Evolutionary conservation across 1,140 invertebrate genomes (phyloP).

Genomic region (Harlomillsia oculata): DNA sequence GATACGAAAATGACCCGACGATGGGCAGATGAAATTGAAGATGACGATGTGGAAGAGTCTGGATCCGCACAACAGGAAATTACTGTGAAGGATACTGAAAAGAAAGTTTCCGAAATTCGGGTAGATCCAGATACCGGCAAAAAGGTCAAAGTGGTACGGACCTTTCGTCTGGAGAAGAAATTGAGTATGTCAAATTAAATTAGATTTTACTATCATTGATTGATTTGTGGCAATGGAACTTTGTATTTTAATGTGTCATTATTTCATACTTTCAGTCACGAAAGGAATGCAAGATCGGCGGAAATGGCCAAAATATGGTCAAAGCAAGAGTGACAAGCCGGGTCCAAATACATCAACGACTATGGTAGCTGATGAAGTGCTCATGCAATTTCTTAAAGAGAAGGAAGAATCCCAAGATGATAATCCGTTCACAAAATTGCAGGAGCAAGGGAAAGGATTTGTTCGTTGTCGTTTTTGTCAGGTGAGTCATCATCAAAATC

Average conservation of each 20-base stretch:
- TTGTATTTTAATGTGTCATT: background rate
- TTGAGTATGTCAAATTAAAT: slow-evolving; percentile 18
- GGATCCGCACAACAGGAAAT: slow-evolving; percentile 20
- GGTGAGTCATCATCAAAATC: too few species aligned
- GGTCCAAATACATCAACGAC: slow-evolving; percentile 95
- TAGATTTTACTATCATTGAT: background rate
- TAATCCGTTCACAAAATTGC: slow-evolving; percentile 62
- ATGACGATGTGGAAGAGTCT: slow-evolving; percentile 19
- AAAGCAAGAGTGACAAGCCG: slow-evolving; percentile 75
- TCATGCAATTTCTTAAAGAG: slow-evolving; percentile 80
- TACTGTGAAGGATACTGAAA: slow-evolving; percentile 25
- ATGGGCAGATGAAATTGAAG: slow-evolving; percentile 35
- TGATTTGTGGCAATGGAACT: background rate
- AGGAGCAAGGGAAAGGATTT: slow-evolving; percentile 62
- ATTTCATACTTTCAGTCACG: slow-evolving; percentile 55
- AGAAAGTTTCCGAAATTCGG: slow-evolving; percentile 29
- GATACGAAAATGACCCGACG: slow-evolving; percentile 14
- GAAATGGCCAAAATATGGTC: slow-evolving; percentile 89
- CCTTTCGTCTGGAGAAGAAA: slow-evolving; percentile 34
- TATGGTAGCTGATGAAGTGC: slow-evolving; percentile 88
- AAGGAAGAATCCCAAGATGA: slow-evolving; percentile 78
- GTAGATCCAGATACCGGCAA: slow-evolving; percentile 32
- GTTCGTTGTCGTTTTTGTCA: slow-evolving; percentile 91
- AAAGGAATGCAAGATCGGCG: slow-evolving; percentile 86
- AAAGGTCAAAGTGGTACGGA: slow-evolving; percentile 27